Conservation (phyloP, 1,140 invertebrate genomes). For the Dendrolimus kikuchii region DNA sequence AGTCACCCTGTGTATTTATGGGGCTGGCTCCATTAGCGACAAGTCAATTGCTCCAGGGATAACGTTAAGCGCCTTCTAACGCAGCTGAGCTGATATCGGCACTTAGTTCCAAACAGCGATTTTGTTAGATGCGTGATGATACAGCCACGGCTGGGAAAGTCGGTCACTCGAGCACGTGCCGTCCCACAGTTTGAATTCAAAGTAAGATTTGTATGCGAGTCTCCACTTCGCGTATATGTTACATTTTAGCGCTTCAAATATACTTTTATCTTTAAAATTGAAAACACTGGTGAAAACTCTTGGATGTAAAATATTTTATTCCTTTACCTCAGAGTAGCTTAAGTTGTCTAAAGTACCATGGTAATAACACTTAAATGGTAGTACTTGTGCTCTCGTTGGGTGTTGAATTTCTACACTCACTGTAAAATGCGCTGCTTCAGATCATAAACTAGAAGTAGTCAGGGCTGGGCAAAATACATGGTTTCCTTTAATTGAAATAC, state of each 20-base stretch:
- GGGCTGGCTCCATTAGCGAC: constrained; percentile 8
- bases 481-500: too few relatives aligned
- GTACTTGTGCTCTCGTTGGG: too few relatives aligned
- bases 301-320: too few relatives aligned
- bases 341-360: too few relatives aligned
- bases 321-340: too few relatives aligned
- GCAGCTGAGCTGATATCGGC: constrained; percentile 17
- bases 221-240: constrained; percentile 7
- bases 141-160: constrained; percentile 16
- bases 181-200: constrained; percentile 14
- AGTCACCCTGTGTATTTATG: constrained; percentile 10
- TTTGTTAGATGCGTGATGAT: constrained; percentile 14
- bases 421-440: neutral
- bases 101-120: constrained; percentile 20
- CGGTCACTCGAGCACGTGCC: constrained; percentile 23
- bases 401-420: too few relatives aligned
- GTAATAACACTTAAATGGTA: too few relatives aligned
- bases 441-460: constrained; percentile 12
- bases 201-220: constrained; percentile 14
- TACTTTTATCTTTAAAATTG: too few relatives aligned
- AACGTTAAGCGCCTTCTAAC: constrained; percentile 9
- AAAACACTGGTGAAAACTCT: too few relatives aligned
- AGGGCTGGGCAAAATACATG: too few relatives aligned
- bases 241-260: constrained; percentile 2
- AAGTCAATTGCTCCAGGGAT: constrained; percentile 6